These are phyloP conservation scores for Smutsia gigantea DNA, from an alignment of 2,797 vertebrate genomes.

Conservation along the genomic window DNA sequence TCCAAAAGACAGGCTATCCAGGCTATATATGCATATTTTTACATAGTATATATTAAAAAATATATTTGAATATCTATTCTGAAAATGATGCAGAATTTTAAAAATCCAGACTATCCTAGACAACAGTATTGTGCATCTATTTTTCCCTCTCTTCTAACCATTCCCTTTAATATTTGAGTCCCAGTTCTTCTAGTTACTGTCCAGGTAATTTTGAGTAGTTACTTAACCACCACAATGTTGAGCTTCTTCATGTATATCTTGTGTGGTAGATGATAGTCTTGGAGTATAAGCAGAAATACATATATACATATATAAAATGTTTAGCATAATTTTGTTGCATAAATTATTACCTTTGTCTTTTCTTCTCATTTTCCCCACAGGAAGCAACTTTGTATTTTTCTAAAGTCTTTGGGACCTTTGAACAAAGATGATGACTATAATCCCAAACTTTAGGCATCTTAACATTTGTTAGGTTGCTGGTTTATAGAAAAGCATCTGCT, in stretches of 20 bases:
- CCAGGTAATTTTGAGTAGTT: neutral
- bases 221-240: neutral
- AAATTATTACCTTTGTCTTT: neutral
- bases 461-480: neutral
- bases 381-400: neutral
- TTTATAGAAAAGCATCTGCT: neutral
- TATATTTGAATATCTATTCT: neutral
- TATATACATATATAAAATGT: neutral
- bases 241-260: neutral
- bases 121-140: neutral
- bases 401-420: neutral
- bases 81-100: neutral
- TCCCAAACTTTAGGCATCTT: neutral
- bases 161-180: neutral
- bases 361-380: neutral
- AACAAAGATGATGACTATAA: neutral
- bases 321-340: neutral
- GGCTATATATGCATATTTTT: neutral
- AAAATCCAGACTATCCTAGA: neutral
- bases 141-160: neutral
- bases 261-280: neutral
- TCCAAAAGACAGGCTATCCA: neutral
- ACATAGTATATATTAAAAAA: neutral
- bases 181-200: neutral
- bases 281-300: neutral